A percentile compares a stretch with the other conserved stretches of the same genome.
These are phyloP conservation scores for Macroteleia sp. DNA, from an alignment of 2,888 invertebrate genomes.

Conservation along the genomic window DNA sequence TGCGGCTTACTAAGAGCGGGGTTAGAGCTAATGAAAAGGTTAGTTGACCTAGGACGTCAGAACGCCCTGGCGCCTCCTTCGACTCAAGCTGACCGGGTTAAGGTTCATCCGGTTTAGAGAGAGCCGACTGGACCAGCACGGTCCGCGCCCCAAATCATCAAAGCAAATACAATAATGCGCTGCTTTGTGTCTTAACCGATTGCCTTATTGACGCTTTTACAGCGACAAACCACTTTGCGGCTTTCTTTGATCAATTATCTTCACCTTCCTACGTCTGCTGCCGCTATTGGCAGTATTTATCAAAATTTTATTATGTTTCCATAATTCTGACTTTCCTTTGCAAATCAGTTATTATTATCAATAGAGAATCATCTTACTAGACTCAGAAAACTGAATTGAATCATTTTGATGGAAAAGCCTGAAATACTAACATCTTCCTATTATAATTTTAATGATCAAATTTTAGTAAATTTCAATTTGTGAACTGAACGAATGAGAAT, in stretches of 20 bases:
- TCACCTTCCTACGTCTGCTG: too few relatives aligned
- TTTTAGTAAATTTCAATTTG: too few relatives aligned
- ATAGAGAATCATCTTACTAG: too few relatives aligned
- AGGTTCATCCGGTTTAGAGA: conserved; percentile 38
- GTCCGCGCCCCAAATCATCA: conserved; percentile 43
- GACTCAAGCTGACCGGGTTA: conserved; percentile 61
- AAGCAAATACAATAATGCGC: conserved; percentile 59
- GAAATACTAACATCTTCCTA: too few relatives aligned
- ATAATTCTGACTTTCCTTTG: too few relatives aligned
- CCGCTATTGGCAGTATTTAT: too few relatives aligned
- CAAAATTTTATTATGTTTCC: too few relatives aligned
- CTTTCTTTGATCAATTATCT: conserved; percentile 27
- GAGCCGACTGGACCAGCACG: conserved; percentile 4
- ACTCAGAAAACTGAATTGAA: too few relatives aligned
- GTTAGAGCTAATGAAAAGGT: conserved; percentile 83
- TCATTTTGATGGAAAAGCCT: too few relatives aligned
- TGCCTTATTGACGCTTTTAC: conserved; percentile 53
- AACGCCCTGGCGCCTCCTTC: conserved; percentile 83
- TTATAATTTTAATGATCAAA: too few relatives aligned
- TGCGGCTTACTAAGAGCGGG: conserved; percentile 73
- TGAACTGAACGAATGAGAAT: too few relatives aligned
- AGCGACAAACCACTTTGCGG: conserved; percentile 46
- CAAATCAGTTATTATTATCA: too few relatives aligned
- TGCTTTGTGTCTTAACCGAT: conserved; percentile 42
- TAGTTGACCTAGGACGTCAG: conserved; percentile 81